Base-by-base conservation (phyloP, 1,140 invertebrate genomes). In the Ips nitidus region DNA sequence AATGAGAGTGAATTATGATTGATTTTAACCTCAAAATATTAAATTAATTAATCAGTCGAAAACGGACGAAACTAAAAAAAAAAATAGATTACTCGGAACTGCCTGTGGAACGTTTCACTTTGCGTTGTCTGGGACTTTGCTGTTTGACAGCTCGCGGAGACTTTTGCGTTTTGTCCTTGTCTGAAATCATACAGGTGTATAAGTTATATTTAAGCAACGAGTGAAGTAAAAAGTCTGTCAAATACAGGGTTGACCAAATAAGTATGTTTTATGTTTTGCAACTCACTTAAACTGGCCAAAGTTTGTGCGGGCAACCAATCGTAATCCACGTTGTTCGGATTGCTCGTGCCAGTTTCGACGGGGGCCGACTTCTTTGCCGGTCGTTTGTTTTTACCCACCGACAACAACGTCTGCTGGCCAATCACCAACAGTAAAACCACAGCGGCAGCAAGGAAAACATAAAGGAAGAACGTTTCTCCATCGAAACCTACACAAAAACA, bases 391-490 rank as follows among this genome's bases (percentile, higher is more conserved):
- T 85, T 87, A 74, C 88, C 92, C 74, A 93, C 88, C 36, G 90
- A 93, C 55, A 90, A 89, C 5, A 98, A 81, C 7, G 93, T 89
- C 80, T 98, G 95, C 80, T 98, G 94, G 22, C 92, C 94, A 70
- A 93, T 87, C 53, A 99, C 93, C 40, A 98, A 83, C 2, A 94
- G 84, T 6, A 99, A 83, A 50, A 98, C 90, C 45, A 90, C 89
- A 68, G 94, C 90, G 8, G 94, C 97, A 52, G 91, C 92, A 52
- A 99, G 84, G 83, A 98, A 93, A 50, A 99, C 87, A 77, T 98
- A 99, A 56, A 99, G 83, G 88, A 99, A 99, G 84, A 98, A 94
- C 40, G 97, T 99, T 87, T 99, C 98, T 50, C 95, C 95, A 83
- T 99, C 97, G 8, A 99, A 85, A 69, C 96, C 77, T 78, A 57